Evolutionary conservation across 2,113 vertebrate genomes (phyloP).

Genomic region (Menidia beryllina): DNA sequence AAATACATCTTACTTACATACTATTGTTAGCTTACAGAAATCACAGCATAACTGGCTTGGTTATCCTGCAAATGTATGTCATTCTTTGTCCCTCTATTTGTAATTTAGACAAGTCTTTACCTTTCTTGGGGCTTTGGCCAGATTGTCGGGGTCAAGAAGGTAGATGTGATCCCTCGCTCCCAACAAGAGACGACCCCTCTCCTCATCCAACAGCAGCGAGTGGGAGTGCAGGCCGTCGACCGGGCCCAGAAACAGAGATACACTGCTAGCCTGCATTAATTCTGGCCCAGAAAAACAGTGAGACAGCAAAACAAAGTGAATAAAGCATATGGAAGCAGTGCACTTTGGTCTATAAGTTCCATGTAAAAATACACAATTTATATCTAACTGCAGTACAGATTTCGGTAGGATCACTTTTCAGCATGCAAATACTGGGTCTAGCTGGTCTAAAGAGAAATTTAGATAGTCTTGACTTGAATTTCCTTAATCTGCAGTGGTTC

Average conservation of each 20-base stretch:
- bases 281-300: conserved; percentile 77
- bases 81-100: neutral
- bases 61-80: neutral
- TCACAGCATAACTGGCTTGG: neutral
- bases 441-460: conserved; percentile 15
- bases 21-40: neutral
- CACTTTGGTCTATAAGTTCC: neutral
- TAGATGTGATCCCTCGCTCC: conserved; percentile 94
- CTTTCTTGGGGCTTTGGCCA: conserved; percentile 91
- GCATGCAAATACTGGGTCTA: conserved; percentile 21
- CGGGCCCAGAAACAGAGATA: conserved; percentile 89
- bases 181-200: conserved; percentile 88
- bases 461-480: conserved; percentile 35
- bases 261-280: conserved; percentile 90
- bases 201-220: conserved; percentile 94
- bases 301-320: conserved; percentile 14
- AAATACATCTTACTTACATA: neutral
- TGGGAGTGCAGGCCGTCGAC: conserved; percentile 90
- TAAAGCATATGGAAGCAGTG: neutral
- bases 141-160: conserved; percentile 89
- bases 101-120: conserved; percentile 54
- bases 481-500: conserved; percentile 45
- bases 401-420: conserved; percentile 10
- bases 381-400: conserved; percentile 4
- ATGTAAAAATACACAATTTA: conserved; percentile 19